Evolutionary conservation across 1,140 invertebrate genomes (phyloP).

Genomic region (Holotrichia oblita): DNA sequence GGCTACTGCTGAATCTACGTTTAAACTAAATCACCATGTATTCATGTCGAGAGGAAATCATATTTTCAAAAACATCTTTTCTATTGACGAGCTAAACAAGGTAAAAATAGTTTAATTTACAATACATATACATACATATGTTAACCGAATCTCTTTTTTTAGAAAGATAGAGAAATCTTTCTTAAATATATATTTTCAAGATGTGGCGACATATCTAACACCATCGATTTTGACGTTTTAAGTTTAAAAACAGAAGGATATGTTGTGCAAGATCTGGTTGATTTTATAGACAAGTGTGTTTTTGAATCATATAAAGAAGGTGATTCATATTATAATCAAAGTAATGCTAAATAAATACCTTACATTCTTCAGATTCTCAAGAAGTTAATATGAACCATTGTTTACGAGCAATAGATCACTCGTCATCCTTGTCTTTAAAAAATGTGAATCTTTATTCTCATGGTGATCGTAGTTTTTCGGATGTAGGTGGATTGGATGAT

Average conservation of each 20-base stretch:
- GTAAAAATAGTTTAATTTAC: slow-evolving; percentile 48
- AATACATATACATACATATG: slow-evolving; percentile 38
- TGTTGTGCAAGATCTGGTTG: slow-evolving; percentile 73
- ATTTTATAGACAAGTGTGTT: slow-evolving; percentile 71
- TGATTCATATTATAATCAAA: slow-evolving; percentile 43
- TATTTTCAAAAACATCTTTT: slow-evolving; percentile 71
- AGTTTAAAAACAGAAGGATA: slow-evolving; percentile 75
- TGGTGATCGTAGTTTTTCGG: slow-evolving; percentile 70
- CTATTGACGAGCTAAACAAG: slow-evolving; percentile 63
- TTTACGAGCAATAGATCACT: slow-evolving; percentile 66
- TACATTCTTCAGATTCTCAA: slow-evolving; percentile 28
- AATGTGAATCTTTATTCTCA: slow-evolving; percentile 67
- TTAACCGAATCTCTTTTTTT: slow-evolving; percentile 1
- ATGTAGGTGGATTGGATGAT: slow-evolving; percentile 80
- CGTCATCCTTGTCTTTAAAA: slow-evolving; percentile 68
- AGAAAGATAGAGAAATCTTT: slow-evolving; percentile 63
- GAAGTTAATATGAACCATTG: slow-evolving; percentile 64
- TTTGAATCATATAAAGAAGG: slow-evolving; percentile 72
- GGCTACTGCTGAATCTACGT: slow-evolving; percentile 68
- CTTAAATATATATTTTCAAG: slow-evolving; percentile 68
- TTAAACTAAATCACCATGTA: slow-evolving; percentile 70
- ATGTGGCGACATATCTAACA: slow-evolving; percentile 60
- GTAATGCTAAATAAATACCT: not conserved
- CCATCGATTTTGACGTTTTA: slow-evolving; percentile 67
- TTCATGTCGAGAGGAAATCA: slow-evolving; percentile 70